Evolutionary conservation across 2,797 vertebrate genomes (phyloP).

Genomic region (Spheniscus humboldti): DNA sequence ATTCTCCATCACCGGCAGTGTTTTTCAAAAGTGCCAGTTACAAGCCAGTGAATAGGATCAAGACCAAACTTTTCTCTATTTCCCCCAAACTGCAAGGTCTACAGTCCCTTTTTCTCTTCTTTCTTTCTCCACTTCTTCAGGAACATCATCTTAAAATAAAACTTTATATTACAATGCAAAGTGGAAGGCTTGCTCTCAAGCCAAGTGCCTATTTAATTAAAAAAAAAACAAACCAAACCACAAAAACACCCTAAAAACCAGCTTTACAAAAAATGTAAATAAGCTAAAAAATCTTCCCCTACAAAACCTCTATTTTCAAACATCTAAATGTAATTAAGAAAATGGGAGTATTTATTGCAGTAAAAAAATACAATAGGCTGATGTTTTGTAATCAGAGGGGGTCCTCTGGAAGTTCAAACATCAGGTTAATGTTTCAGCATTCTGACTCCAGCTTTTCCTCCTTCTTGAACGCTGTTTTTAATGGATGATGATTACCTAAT

Average conservation of each 20-base stretch:
- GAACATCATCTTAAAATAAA: not conserved
- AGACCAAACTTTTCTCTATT: not conserved
- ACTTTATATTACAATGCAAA: not conserved
- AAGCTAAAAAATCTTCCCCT: not conserved
- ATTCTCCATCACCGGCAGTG: not conserved
- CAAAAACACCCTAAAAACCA: too few species aligned
- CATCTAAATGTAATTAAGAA: not conserved
- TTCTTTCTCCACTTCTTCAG: not conserved
- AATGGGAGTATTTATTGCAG: not conserved
- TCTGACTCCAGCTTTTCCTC: not conserved
- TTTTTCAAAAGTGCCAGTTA: not conserved
- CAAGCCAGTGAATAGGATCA: not conserved
- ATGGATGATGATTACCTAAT: not conserved
- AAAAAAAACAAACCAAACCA: not conserved
- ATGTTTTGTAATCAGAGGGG: not conserved
- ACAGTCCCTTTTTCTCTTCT: not conserved
- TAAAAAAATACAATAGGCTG: not conserved
- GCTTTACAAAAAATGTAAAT: not conserved
- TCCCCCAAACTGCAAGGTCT: not conserved
- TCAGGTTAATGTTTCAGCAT: not conserved
- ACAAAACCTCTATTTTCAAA: not conserved
- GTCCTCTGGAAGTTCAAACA: not conserved
- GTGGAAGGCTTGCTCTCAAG: not conserved
- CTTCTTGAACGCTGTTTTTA: not conserved
- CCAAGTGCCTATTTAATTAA: not conserved